Evolutionary conservation across 1,140 invertebrate species (phyloP).

Genomic region (Drosophila lini): DNA sequence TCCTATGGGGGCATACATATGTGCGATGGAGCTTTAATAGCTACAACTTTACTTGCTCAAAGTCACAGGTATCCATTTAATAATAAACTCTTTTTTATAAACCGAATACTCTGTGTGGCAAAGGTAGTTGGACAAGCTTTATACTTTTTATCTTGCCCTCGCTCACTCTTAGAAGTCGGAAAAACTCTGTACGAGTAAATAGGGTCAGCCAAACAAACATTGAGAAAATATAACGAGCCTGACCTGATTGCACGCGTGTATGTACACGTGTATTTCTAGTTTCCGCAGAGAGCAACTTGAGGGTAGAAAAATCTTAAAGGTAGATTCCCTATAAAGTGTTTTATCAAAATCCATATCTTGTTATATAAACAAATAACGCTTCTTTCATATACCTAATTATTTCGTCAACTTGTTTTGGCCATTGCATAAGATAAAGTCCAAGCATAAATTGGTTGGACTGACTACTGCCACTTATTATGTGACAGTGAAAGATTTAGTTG

Average conservation of each 20-base stretch:
- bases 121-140: background rate
- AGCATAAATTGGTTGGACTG: slow-evolving; percentile 4
- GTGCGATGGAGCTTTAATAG: too few species aligned
- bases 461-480: slow-evolving; percentile 18
- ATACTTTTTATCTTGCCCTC: background rate
- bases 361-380: background rate
- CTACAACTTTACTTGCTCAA: background rate
- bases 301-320: background rate
- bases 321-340: background rate
- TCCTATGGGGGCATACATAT: background rate
- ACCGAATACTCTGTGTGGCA: background rate
- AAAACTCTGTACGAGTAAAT: slow-evolving; percentile 2
- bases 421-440: slow-evolving; percentile 1
- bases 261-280: background rate
- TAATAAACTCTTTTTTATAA: background rate
- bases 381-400: background rate
- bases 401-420: background rate
- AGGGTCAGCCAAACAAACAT: slow-evolving; percentile 11
- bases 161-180: background rate
- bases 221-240: background rate
- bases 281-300: background rate
- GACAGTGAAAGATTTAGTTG: slow-evolving; percentile 14
- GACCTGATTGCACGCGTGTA: slow-evolving; percentile 2
- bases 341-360: background rate
- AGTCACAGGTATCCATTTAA: background rate